Evolutionary conservation across 2,797 vertebrate species (phyloP).

Genomic region (Rhinatrema bivittatum): DNA sequence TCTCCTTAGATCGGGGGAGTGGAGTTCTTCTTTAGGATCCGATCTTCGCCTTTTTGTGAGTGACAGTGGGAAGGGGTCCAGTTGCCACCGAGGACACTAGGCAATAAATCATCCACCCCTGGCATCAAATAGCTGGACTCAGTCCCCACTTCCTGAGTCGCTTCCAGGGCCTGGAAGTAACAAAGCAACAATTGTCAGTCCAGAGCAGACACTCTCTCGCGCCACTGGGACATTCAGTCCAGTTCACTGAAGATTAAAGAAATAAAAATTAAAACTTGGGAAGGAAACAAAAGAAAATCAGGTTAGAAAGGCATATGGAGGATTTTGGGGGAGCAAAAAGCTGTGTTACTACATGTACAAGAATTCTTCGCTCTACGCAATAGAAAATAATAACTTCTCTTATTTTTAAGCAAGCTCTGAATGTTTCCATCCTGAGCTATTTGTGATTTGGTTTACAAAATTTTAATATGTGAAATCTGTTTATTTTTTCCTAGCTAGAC

Average conservation of each 20-base stretch:
- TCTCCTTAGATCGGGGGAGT: constrained; percentile 70
- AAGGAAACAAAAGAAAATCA: not conserved
- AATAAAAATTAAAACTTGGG: not conserved
- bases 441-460: too few species aligned
- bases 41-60: constrained; percentile 77
- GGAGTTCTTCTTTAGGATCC: constrained; percentile 74
- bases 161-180: constrained; percentile 74
- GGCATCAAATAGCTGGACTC: constrained; percentile 65
- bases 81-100: constrained; percentile 85
- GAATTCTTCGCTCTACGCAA: too few species aligned
- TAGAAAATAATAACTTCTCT: too few species aligned
- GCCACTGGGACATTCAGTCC: constrained; percentile 52
- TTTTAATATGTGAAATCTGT: too few species aligned
- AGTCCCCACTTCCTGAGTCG: constrained; percentile 73
- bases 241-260: constrained; percentile 56
- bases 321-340: too few species aligned
- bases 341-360: too few species aligned
- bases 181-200: constrained; percentile 82
- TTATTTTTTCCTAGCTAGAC: too few species aligned
- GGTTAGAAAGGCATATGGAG: constrained; percentile 1
- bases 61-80: constrained; percentile 91
- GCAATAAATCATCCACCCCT: constrained; percentile 96
- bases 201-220: constrained; percentile 51
- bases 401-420: too few species aligned
- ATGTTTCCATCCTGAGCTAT: too few species aligned